These are phyloP conservation scores for Genyomyrus donnyi DNA, from an alignment of 2,113 vertebrate species.

Conservation along the genomic window DNA sequence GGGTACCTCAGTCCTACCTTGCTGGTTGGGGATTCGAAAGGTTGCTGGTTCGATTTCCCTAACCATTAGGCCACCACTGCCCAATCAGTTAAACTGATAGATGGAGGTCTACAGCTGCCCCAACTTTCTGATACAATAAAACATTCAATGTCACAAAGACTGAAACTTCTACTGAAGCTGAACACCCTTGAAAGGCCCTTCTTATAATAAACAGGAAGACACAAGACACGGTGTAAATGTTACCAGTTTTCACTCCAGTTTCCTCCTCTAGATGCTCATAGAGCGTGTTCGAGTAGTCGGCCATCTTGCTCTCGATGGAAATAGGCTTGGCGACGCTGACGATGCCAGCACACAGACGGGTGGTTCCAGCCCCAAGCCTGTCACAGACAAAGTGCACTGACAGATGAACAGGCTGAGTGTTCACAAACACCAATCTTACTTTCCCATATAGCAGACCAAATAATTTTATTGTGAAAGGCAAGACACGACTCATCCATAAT, in stretches of 20 bases:
- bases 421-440: background rate
- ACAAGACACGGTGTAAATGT: background rate
- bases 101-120: background rate
- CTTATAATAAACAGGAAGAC: background rate
- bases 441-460: background rate
- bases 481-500: background rate
- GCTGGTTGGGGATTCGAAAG: too few species aligned
- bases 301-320: constrained; percentile 86
- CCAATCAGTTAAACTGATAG: background rate
- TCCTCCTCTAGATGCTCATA: constrained; percentile 83
- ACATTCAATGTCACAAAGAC: background rate
- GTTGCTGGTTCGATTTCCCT: too few species aligned
- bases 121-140: background rate
- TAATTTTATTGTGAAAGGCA: background rate
- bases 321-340: constrained; percentile 80
- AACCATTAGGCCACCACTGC: too few species aligned
- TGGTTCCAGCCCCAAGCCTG: constrained; percentile 88
- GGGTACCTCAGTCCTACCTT: too few species aligned
- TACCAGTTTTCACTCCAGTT: constrained; percentile 85
- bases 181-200: background rate
- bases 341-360: constrained; percentile 83
- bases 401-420: background rate
- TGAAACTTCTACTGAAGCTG: background rate
- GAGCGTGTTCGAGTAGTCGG: constrained; percentile 83
- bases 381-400: background rate